Percentiles rank a stretch among this genome's conserved stretches.
Evolutionary conservation across 2,888 invertebrate genomes (phyloP).

Genomic region (Zootermopsis nevadensis): DNA sequence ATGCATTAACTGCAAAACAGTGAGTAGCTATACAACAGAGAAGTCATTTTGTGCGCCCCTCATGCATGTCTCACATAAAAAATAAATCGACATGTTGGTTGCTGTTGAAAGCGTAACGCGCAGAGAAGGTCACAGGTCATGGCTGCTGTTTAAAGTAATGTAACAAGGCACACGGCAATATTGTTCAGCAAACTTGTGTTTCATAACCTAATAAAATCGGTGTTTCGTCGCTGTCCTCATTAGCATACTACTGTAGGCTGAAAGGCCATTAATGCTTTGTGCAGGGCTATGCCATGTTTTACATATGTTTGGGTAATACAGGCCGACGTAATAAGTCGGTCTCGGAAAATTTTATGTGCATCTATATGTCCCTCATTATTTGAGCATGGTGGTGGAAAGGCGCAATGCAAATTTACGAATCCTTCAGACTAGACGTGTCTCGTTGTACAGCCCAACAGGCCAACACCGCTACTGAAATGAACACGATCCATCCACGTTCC

Average conservation of each 20-base stretch:
- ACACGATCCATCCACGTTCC: no score
- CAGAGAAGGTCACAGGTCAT: conserved; percentile 4
- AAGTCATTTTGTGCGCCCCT: background rate
- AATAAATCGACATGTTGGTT: background rate
- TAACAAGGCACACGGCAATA: background rate
- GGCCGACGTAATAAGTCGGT: background rate
- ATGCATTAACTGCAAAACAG: no score
- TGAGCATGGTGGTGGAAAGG: no score
- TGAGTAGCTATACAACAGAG: no score
- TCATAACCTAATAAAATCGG: background rate
- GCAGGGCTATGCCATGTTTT: background rate
- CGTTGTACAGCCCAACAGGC: no score
- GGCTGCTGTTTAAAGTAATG: background rate
- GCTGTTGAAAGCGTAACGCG: background rate
- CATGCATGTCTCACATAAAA: background rate
- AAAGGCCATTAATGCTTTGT: background rate
- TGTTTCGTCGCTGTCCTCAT: background rate
- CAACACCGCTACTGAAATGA: no score
- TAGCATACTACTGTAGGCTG: background rate
- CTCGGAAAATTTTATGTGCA: background rate
- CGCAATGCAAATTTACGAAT: no score
- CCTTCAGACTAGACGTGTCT: no score
- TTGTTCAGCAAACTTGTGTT: background rate
- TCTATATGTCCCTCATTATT: background rate
- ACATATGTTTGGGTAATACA: background rate